A percentile compares a stretch with the other conserved stretches of the same genome.
These are phyloP conservation scores for Pseudorhiza aurosa DNA, from an alignment of 30 jellyfish, hydroid and myxozoan species.

Conservation along the genomic window DNA sequence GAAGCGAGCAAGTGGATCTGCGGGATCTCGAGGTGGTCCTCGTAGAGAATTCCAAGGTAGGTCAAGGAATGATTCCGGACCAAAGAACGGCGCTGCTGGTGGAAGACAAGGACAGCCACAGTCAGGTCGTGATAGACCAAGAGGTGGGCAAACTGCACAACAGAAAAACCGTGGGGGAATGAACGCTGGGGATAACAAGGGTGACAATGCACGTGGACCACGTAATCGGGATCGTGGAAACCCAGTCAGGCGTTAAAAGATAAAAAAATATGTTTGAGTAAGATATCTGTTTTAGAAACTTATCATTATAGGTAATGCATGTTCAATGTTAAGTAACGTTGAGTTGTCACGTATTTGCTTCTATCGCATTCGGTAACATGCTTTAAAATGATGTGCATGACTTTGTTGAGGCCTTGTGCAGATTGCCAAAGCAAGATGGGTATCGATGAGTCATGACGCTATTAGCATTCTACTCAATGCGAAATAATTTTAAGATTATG, in stretches of 20 bases:
- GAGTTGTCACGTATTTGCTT: constrained; percentile 31
- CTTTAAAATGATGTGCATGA: too few species aligned
- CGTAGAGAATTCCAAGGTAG: constrained; percentile 49
- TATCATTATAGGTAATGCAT: constrained; percentile 36
- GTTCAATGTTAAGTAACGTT: constrained; percentile 35
- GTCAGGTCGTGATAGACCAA: constrained; percentile 63
- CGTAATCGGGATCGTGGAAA: constrained; percentile 58
- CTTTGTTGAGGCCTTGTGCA: too few species aligned
- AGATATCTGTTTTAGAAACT: constrained; percentile 31
- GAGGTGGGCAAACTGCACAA: constrained; percentile 72
- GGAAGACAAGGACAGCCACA: constrained; percentile 76
- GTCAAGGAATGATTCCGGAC: constrained; percentile 58
- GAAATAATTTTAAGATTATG: too few species aligned
- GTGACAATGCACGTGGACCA: constrained; percentile 52
- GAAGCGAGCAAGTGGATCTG: constrained; percentile 82
- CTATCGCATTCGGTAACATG: not conserved
- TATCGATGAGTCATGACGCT: too few species aligned
- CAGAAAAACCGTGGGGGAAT: constrained; percentile 69
- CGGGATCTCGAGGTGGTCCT: constrained; percentile 71
- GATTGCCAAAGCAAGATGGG: too few species aligned
- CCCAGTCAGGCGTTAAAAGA: constrained; percentile 61
- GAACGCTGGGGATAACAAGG: constrained; percentile 67
- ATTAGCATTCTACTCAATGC: too few species aligned
- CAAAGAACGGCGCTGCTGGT: constrained; percentile 74
- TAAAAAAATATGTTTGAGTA: constrained; percentile 34